Base-by-base conservation (phyloP, 2,797 vertebrate species). In the Crypturellus tataupa region DNA sequence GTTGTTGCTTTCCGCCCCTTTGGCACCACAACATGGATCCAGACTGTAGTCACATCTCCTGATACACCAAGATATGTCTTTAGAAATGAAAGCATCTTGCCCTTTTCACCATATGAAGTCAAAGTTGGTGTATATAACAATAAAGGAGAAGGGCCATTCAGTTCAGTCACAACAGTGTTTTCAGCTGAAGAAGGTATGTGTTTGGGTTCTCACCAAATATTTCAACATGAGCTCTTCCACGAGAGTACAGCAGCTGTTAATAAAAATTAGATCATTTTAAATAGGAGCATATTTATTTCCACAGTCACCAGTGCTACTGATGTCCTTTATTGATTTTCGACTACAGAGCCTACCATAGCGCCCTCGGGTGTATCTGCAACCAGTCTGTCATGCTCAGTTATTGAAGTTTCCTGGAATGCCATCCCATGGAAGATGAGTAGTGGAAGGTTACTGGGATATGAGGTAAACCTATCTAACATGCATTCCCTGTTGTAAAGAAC, bases 101-200 rank as follows among this genome's bases (percentile, higher is more conserved):
- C 99, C 7, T 99, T 99, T 89, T 98, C 99, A 0, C 99, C 98
- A 0, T 99, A 99, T 33, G 98, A 99, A 58, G 98, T 99, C 89
- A 99, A 99, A 95, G 99, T 99, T 42, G 99, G 99, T 2, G 98
- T 99, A 3, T 99, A 98, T 93, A 99, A 99, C 97, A 99, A 99
- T 90, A 98, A 98, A 39, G 99, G 99, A 10, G 99, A 99, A 95
- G 99, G 99, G n/a, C 99, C 99, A 0, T 99, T 99, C 96, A 99
- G 99, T 94, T 97, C 98, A 0, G 98, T 99, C 23, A 97, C 97
- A 78, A 98, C 98, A 0, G 98, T 99, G 31, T 99, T 98, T 96
- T 99, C 99, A 2, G 99, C 99, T 19, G 99, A 99, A 92, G 99
- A 99, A 98, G 99, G 99, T 99, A 98, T 2, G 84, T 87, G 89